phyloP scores from a whole-genome alignment of 2,888 invertebrate genomes.

The Diadromus collaris region DNA sequence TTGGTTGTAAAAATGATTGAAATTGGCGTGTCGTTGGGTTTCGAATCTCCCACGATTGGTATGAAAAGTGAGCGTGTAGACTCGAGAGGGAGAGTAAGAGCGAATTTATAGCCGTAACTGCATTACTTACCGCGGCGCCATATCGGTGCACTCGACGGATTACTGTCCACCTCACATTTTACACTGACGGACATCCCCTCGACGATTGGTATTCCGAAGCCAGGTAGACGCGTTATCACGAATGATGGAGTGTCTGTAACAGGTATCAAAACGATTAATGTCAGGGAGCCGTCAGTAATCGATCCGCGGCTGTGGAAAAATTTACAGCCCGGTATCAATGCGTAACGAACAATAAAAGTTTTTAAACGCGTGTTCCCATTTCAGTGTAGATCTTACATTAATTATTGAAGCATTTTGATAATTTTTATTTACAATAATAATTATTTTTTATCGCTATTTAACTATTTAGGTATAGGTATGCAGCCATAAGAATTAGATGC shows the following conservation, averaged over 20 bases:
- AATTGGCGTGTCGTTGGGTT: conserved; percentile 9
- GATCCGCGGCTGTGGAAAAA: background rate
- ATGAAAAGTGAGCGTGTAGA: conserved; percentile 43
- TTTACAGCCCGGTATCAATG: background rate
- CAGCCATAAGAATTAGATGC: too few relatives aligned
- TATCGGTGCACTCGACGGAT: conserved; percentile 92
- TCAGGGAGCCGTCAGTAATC: conserved; percentile 42
- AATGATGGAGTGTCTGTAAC: conserved; percentile 94
- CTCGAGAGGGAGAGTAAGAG: conserved; percentile 51
- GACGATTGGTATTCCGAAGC: conserved; percentile 93
- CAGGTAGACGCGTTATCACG: conserved; percentile 95
- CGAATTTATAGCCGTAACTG: conserved; percentile 46
- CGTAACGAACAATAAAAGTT: background rate
- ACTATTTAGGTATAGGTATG: too few relatives aligned
- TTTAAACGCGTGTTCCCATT: background rate
- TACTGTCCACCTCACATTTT: conserved; percentile 96
- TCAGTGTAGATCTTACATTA: too few relatives aligned
- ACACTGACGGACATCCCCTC: conserved; percentile 95
- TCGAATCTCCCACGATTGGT: conserved; percentile 9
- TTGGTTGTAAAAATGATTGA: conserved; percentile 54
- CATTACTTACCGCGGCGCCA: conserved; percentile 86
- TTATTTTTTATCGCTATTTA: too few relatives aligned
- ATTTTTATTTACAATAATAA: too few relatives aligned
- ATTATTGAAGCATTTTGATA: too few relatives aligned
- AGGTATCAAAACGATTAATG: conserved; percentile 68